Evolutionary conservation across 2,888 invertebrate genomes (phyloP), one percentile per base, ranked within the genome.

Genomic region (Pogonocherus hispidulus): DNA sequence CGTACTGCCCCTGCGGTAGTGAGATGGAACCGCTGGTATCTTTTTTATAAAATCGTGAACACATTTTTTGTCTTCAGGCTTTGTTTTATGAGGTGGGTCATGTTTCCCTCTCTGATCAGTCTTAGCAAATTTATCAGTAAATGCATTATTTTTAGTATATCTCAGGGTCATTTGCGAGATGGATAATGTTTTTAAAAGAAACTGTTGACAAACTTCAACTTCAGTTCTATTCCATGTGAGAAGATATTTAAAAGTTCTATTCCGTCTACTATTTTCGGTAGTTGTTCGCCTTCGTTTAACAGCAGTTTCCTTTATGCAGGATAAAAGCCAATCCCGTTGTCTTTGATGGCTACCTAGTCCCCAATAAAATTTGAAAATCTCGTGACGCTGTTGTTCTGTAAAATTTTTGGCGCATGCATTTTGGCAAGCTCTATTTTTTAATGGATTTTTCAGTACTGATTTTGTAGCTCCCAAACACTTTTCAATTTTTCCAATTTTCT

Each of bases 201-300:
- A 70, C 35, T 70, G 41, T 49, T 70, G 67, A 55, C 72, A 68
- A 0, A 72, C 70, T 63, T 63, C 35, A 32, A 14, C 5, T 35
- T 66, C 46, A 1, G 14, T 35, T 8, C 51, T 63, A 41, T 66
- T 47, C 67, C 68, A 68, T 18, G 51, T 20, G 19, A 68, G 62
- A 18, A 65, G 20, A 32, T 71, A 71, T 27, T 63, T 66, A 59
- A 51, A 68, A n/a, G 64, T 66, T 46, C 44, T 62, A 11, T 67
- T 11, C 47, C 66, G 56, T 66, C 68, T 70, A 41, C 67, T 69
- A 55, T 62, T 56, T 60, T 74, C 76, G 54, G 74, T 78, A 16
- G 71, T 37, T 63, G 18, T 19, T 56, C 47, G 37, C 47, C 63
- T 56, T 35, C 37, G 49, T 62, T 69, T 69, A 2, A 67, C 27